Evolutionary conservation across 2,888 invertebrate genomes (phyloP), one percentile per base, ranked within the genome.

Genomic region (Tipula confusa): DNA sequence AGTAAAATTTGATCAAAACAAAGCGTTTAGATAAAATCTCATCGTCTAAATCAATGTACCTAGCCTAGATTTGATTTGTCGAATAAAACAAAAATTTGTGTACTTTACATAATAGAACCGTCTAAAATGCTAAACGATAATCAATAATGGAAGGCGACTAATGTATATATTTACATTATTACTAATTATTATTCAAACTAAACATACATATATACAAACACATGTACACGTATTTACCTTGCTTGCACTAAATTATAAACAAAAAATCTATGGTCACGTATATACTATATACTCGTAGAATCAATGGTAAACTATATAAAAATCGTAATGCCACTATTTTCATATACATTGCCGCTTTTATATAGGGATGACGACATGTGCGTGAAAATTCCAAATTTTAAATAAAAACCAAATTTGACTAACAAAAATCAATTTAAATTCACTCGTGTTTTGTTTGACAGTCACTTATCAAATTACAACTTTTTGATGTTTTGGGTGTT

Each of bases 141-240:
- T 64, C 64, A 24, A 64, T 64, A 64, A 64, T 64, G 24, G 64
- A 64, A 64, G 24, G 64, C 64, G 9, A 64, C 64, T 7, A 64
- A 64, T 64, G 11, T 64, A 64, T 24, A 64, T 64, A 64, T 64
- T 64, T 24, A 64, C 64, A 9, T n/a, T 64, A 64, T 64, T 64
- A 64, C 64, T 64, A 64, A 64, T 64, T 64, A 64, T 64, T 64
- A 64, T 24, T 64, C 64, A 64, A n/a, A 18, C 64, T 64, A 64
- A 64, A 64, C 24, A 64, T 9, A 64, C 24, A 64, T 15, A 43
- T 9, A 43, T 6, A 3, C 43, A 43, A 9, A 6, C 15, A 15
- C 13, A 1, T 64, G 64, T 64, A 64, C 24, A 2, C 9, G 38
- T 13, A 38, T 9, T 6, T 64, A 64, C 64, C 64, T 64, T 64